Evolutionary conservation across 2,888 invertebrate genomes (phyloP).

Genomic region (Metalampra italica): DNA sequence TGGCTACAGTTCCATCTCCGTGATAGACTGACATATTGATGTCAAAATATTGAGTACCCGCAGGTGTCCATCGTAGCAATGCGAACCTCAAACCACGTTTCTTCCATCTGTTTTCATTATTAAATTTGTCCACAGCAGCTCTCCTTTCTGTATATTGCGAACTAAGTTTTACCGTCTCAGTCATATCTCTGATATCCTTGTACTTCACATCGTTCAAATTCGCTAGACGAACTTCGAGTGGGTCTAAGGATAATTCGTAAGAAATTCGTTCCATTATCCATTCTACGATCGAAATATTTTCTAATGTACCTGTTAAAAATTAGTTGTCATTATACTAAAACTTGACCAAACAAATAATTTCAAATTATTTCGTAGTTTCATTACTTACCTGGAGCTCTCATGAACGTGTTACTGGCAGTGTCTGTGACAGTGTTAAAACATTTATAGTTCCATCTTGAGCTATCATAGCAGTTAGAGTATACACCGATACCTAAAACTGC

Average conservation of each 20-base stretch:
- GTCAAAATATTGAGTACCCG: slow-evolving; percentile 66
- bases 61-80: slow-evolving; percentile 74
- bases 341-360: no score
- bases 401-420: slow-evolving; percentile 44
- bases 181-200: slow-evolving; percentile 54
- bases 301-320: slow-evolving; percentile 22
- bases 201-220: slow-evolving; percentile 41
- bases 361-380: neutral
- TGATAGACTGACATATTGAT: slow-evolving; percentile 81
- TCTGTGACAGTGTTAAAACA: slow-evolving; percentile 39
- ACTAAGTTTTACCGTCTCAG: slow-evolving; percentile 55
- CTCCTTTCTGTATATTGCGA: slow-evolving; percentile 61
- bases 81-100: slow-evolving; percentile 72
- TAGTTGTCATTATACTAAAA: neutral
- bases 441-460: slow-evolving; percentile 33
- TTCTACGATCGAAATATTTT: slow-evolving; percentile 47
- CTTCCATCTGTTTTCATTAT: slow-evolving; percentile 83
- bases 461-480: slow-evolving; percentile 38
- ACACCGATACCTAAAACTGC: slow-evolving; percentile 14
- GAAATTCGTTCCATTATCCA: slow-evolving; percentile 81
- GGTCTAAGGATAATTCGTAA: slow-evolving; percentile 64
- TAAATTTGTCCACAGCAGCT: slow-evolving; percentile 62
- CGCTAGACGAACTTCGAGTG: slow-evolving; percentile 59
- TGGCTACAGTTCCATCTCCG: slow-evolving; percentile 81
- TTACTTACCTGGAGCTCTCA: slow-evolving; percentile 44